Evolutionary conservation across 2,113 vertebrate species (phyloP), one percentile per base, ranked within the genome.

Genomic region (Semnornis frantzii): DNA sequence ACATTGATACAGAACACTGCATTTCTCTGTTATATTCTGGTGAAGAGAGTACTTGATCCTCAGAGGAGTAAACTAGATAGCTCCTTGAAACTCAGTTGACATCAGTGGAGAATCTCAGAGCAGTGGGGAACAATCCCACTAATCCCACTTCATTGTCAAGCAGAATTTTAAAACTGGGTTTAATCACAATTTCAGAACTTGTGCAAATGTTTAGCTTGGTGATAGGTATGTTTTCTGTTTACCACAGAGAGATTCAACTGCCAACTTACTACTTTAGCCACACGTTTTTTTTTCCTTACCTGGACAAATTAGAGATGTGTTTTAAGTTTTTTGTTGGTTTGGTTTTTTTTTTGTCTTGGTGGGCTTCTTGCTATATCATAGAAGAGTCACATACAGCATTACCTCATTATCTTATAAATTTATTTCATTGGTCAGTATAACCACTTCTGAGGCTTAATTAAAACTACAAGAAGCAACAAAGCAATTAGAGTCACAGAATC

Each of bases 61-160:
- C 46, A 30, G 28, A 86, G 44, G 2, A 93, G 55, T 90, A 88
- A 93, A 92, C 91, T 78, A 94, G 44, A 14, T 23, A 72, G 62
- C 37, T 92, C 62, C 73, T 81, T 75, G 92, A 65, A 84, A 90
- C 74, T 63, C 84, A 90, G 59, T 88, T 79, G 66, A 33, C 39
- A 86, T 42, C 37, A 78, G 28, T 9, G 69, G 27, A 83, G 65
- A 86, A 84, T 16, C 37, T 39, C 33, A 64, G 17, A 70, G 37
- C 31, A 83, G 4, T 21, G 20, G 19, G 28, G 42, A 75, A 84
- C 7, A 50, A 72, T n/a, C 30, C 31, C 59, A 76, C 15, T 58
- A 57, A 19, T 31, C 74, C 10, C 10, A 31, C 21, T 68, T 64
- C 37, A 37, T 0, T 19, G 39, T 13, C 34, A 57, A 54, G 6